Conservation (phyloP, 35 echinoderm and acorn worm species). For the Heliocidaris erythrogramma region DNA sequence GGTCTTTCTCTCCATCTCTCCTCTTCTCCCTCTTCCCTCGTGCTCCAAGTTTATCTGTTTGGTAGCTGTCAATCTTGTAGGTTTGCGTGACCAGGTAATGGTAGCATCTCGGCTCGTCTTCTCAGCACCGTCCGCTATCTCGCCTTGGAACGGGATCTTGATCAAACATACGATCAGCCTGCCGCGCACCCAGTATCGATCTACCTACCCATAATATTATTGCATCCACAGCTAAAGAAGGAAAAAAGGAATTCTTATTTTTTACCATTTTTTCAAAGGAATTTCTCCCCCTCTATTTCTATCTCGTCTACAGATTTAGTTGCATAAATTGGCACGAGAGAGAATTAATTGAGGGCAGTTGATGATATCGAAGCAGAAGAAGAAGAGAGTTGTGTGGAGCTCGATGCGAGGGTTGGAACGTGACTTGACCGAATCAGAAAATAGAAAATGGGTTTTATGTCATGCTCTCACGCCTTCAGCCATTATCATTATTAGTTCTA, state of each 20-base stretch:
- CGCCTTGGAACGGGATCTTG: slow-evolving; percentile 42
- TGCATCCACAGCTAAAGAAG: slow-evolving; percentile 38
- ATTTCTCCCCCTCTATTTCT: not conserved
- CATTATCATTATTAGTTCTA: slow-evolving; percentile 47
- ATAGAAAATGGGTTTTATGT: not conserved
- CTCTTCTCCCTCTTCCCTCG: not conserved
- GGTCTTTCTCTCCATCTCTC: not conserved
- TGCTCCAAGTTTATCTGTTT: slow-evolving; percentile 37
- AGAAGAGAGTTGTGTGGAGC: not conserved
- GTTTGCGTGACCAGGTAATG: slow-evolving; percentile 49
- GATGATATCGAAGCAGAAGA: not conserved
- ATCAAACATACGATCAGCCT: slow-evolving; percentile 31
- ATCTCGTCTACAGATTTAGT: slow-evolving; percentile 14
- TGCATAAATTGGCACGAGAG: slow-evolving; percentile 41
- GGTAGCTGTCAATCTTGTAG: slow-evolving; percentile 41
- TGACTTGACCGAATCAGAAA: not conserved
- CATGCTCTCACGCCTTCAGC: slow-evolving; percentile 7
- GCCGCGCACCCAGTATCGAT: slow-evolving; percentile 28
- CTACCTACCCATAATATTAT: slow-evolving; percentile 46
- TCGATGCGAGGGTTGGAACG: not conserved
- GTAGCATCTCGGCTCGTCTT: not conserved
- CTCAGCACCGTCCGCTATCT: not conserved
- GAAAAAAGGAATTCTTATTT: not conserved
- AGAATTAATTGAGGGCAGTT: slow-evolving; percentile 29
- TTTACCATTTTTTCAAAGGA: not conserved